Conservation (phyloP, 2,888 invertebrate species). For the Ferrisia virgata region DNA sequence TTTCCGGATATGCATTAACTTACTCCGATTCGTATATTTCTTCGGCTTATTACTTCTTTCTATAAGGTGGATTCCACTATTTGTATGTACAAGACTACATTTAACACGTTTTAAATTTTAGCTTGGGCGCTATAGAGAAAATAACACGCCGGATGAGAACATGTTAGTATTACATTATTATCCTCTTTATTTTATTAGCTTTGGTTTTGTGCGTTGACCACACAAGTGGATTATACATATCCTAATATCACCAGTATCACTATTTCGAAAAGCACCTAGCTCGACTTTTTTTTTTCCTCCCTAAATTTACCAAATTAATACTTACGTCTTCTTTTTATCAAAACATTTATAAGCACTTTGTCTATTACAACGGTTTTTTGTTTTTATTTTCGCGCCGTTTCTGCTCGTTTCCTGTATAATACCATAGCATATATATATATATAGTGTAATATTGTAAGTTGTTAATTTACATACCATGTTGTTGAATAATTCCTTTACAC, state of each 20-base stretch:
- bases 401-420: neutral
- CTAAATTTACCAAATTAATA: slow-evolving; percentile 37
- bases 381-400: slow-evolving; percentile 15
- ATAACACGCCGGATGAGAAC: slow-evolving; percentile 34
- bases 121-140: slow-evolving; percentile 29
- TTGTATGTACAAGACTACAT: slow-evolving; percentile 37
- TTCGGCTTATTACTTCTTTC: slow-evolving; percentile 14
- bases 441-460: slow-evolving; percentile 22
- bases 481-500: slow-evolving; percentile 23
- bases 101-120: slow-evolving; percentile 42
- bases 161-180: slow-evolving; percentile 42
- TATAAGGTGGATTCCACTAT: slow-evolving; percentile 32
- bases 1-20: slow-evolving; percentile 27
- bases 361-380: neutral
- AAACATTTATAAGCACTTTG: slow-evolving; percentile 35
- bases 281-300: neutral
- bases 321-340: slow-evolving; percentile 29
- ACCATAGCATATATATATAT: no score
- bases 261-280: slow-evolving; percentile 26
- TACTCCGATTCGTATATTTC: slow-evolving; percentile 28
- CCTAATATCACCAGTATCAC: neutral
- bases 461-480: slow-evolving; percentile 30
- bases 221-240: slow-evolving; percentile 19
- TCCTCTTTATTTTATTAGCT: slow-evolving; percentile 43
- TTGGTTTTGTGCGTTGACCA: slow-evolving; percentile 37